Evolutionary conservation across 2,797 vertebrate genomes (phyloP).

Genomic region (Cichlasoma orientale): DNA sequence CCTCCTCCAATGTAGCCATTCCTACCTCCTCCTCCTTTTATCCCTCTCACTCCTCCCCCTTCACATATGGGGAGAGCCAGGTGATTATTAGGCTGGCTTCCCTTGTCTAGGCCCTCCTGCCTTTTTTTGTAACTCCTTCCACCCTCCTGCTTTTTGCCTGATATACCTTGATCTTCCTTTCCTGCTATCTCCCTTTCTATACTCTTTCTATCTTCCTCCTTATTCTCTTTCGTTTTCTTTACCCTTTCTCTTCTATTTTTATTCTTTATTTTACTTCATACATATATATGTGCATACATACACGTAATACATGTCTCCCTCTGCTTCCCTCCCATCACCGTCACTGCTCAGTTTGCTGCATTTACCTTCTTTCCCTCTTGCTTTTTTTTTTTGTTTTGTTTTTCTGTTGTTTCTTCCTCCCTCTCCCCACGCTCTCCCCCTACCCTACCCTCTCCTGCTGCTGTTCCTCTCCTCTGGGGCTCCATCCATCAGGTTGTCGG

Average conservation of each 20-base stretch:
- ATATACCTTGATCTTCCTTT: conserved; percentile 77
- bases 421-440: conserved; percentile 23
- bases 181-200: background rate
- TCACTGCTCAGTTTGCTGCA: conserved; percentile 47
- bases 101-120: conserved; percentile 32
- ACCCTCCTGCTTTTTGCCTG: conserved; percentile 64
- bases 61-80: conserved; percentile 29
- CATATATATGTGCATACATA: background rate
- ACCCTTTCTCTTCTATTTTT: conserved; percentile 12
- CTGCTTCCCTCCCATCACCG: conserved; percentile 30
- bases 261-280: conserved; percentile 2
- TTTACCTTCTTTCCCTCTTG: conserved; percentile 44
- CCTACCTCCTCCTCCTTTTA: conserved; percentile 24
- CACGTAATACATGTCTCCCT: background rate
- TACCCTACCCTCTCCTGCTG: conserved; percentile 60
- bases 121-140: conserved; percentile 33
- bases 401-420: conserved; percentile 57
- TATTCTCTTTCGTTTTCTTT: background rate
- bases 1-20: conserved; percentile 12
- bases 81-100: conserved; percentile 59
- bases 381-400: conserved; percentile 58
- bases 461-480: conserved; percentile 85
- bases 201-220: background rate
- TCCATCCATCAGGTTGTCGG: conserved; percentile 95
- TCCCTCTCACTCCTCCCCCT: conserved; percentile 1